Evolutionary conservation across 2,888 invertebrate genomes (phyloP), one percentile per base, ranked within the genome.

Genomic region (Apomyelois bistriatella): DNA sequence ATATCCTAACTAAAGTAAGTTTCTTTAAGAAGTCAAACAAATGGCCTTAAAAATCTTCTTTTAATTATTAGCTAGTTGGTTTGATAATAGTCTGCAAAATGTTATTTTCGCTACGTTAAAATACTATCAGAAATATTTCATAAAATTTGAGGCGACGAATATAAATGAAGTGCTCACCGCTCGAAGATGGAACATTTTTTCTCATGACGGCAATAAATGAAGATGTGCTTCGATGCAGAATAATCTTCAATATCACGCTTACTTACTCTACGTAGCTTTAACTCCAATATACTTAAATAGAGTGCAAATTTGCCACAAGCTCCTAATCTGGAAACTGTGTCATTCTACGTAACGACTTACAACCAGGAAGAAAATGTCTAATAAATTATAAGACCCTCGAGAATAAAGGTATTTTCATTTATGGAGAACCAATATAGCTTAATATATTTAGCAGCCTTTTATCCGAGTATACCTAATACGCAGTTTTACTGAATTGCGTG

Each of bases 181-280:
- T 55, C 55, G 65, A 60, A 65, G 65, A 66, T 64, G 58, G 53
- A 58, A 57, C 58, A 65, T 64, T 72, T 74, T 74, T 73, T 70
- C 64, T 61, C 56, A 58, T 62, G 70, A 66, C 58, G 60, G 69
- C 73, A 76, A 72, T 76, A 78, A 78, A 80, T 74, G 72, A 79
- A 73, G 65, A 55, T 59, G 63, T 61, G 64, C 65, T 58, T 60
- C 72, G 69, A 62, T 72, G 76, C 70, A 75, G 74, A 82, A 79
- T 78, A 80, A 79, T 76, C 68, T 73, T 62, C 72, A 80, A 83
- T 82, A 81, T 73, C 78, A 82, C 75, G 79, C 72, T 70, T 70
- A 65, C 74, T 76, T 72, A 74, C 72, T 70, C 69, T 61, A 59
- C 65, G 64, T 61, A 66, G 60, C 57, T 37, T 52, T 30, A 36